Evolutionary conservation across 92 coral and sea anemone genomes (phyloP).

Genomic region (Epizoanthus stellaris): DNA sequence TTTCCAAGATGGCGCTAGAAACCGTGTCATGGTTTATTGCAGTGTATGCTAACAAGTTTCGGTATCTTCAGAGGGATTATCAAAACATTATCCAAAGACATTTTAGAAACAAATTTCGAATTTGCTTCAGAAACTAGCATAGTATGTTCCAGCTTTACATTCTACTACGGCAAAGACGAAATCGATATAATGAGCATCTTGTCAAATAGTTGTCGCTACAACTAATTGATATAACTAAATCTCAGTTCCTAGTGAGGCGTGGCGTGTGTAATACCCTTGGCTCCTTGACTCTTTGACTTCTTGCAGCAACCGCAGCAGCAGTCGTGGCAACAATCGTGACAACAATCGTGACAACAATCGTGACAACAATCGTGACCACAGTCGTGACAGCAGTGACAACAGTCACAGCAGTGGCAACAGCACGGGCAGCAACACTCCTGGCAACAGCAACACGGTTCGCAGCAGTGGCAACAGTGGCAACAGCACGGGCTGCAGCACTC

Average conservation of each 20-base stretch:
- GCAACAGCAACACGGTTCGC: constrained; percentile 70
- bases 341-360: constrained; percentile 42
- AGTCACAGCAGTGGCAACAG: constrained; percentile 57
- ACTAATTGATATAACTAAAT: no score
- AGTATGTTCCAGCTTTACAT: no score
- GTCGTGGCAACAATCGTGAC: constrained; percentile 51
- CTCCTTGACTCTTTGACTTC: constrained; percentile 15
- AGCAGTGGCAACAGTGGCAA: constrained; percentile 71
- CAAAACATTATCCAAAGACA: no score
- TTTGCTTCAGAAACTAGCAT: no score
- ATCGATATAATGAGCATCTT: no score
- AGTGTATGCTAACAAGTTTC: no score
- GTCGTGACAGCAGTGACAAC: constrained; percentile 51
- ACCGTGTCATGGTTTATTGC: no score
- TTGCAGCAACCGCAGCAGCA: constrained; percentile 69
- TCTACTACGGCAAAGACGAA: no score
- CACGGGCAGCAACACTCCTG: constrained; percentile 62
- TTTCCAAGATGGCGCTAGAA: no score
- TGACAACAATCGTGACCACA: constrained; percentile 60
- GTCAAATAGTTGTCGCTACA: no score
- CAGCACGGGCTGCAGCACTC: constrained; percentile 60
- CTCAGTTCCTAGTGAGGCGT: neutral
- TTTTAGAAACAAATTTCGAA: no score
- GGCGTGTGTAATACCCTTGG: neutral
- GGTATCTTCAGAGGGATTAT: no score